Percentiles rank a stretch among this genome's conserved stretches.
Conservation (phyloP, 2,797 vertebrate species). For the Muscicapa striata region DNA sequence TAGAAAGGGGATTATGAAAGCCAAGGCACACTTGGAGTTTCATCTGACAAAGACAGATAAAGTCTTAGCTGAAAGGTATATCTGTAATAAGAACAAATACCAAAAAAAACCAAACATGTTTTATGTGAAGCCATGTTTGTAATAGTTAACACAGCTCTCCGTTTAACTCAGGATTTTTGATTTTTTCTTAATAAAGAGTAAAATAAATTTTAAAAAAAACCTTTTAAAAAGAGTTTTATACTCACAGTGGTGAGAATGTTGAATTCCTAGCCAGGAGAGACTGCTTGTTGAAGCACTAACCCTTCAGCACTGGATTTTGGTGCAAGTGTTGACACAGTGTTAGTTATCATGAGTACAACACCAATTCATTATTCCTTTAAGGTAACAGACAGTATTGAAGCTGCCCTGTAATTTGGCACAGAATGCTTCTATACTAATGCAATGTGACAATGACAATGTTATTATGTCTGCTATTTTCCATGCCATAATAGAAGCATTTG, state of each 20-base stretch:
- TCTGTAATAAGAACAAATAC: not conserved
- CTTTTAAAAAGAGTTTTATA: not conserved
- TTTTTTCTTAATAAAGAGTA: not conserved
- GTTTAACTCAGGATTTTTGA: not conserved
- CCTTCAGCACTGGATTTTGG: conserved; percentile 41
- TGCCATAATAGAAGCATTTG: conserved; percentile 58
- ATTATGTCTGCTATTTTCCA: conserved; percentile 65
- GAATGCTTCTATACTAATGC: conserved; percentile 56
- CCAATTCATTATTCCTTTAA: conserved; percentile 42
- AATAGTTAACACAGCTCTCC: not conserved
- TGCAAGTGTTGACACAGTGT: not conserved
- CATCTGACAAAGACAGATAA: not conserved
- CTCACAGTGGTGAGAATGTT: not conserved
- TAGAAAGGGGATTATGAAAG: accelerated
- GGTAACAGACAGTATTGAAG: conserved; percentile 45
- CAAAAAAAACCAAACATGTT: not conserved
- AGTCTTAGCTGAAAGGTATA: not conserved
- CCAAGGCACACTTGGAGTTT: not conserved
- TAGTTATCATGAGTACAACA: not conserved
- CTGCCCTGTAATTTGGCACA: conserved; percentile 58
- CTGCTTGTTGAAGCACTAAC: not conserved
- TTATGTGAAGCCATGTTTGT: not conserved
- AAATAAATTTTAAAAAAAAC: not conserved
- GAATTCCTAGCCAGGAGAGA: not conserved
- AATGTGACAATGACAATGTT: conserved; percentile 67